Base-by-base conservation (phyloP, 2,113 vertebrate species). In the Myiozetetes cayanensis region DNA sequence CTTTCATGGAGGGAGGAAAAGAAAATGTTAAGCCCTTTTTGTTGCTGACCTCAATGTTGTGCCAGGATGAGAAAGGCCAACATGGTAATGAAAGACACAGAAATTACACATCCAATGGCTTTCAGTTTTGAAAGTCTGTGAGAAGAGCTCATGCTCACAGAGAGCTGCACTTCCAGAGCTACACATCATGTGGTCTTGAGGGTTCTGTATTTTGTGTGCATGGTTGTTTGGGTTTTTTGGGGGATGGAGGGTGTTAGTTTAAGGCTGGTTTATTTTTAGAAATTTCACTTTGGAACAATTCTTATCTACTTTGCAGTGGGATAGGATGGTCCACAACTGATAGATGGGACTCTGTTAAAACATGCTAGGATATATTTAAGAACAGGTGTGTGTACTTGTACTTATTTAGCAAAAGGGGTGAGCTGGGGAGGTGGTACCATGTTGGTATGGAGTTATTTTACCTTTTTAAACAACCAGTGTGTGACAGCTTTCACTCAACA, bases 211-310 rank as follows among this genome's bases (percentile, higher is more conserved):
- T 87, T 85, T 50, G 10, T 31, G 12, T 18, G 14, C 4, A 3
- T 43, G 43, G 3, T 13, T 63, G 4, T 10, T 47, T 4, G 10
- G 5, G 0, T 11, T 49, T 37, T 50, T 66, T 35, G 0, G 0
- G 15, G 28, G 44, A 30, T 67, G 7, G 8, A 46, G 4, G 17
- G 13, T 41, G 21, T n/a, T 87, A 25, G 11, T 37, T 43, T 52
- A 24, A 14, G 2, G 4, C 43, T n/a, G 12, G 2, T 53, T 88
- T 59, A 5, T 50, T n/a, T 35, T 88, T 67, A 47, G 22, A 49
- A 85, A 37, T 59, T 31, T 25, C 20, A 10, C 8, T 68, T 63
- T 79, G 9, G 2, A 67, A 23, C n/a, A 49, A 22, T 85, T 67
- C 16, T 76, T 67, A 4, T 0, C 2, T 56, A 8, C 15, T 47